Evolutionary conservation across 2,888 invertebrate genomes (phyloP).

Genomic region (Lamproptera curius): DNA sequence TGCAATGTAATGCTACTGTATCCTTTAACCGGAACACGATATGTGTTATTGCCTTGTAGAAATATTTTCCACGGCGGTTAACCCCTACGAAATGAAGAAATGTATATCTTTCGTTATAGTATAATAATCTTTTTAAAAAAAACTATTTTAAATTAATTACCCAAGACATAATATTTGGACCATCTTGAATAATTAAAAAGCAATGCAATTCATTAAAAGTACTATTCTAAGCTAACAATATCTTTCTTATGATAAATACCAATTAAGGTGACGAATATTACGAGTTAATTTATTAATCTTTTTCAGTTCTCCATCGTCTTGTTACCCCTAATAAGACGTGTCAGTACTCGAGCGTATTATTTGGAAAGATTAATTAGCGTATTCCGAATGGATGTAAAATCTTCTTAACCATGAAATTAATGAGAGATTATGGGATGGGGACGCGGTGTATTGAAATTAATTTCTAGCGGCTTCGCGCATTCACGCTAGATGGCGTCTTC

Average conservation of each 20-base stretch:
- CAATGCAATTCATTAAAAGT: too few relatives aligned
- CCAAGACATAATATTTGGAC: background rate
- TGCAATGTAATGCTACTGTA: too few relatives aligned
- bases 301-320: background rate
- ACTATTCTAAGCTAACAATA: too few relatives aligned
- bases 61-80: too few relatives aligned
- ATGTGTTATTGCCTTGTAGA: too few relatives aligned
- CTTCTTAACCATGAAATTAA: conserved; percentile 5
- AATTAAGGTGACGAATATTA: too few relatives aligned
- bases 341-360: background rate
- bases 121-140: too few relatives aligned
- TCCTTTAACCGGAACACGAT: too few relatives aligned
- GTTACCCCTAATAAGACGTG: conserved; percentile 1
- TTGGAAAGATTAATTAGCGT: conserved; percentile 1
- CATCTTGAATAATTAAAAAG: too few relatives aligned
- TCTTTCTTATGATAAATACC: too few relatives aligned
- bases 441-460: conserved; percentile 3
- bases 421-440: conserved; percentile 8
- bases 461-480: background rate
- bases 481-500: background rate
- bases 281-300: conserved; percentile 4
- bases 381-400: background rate
- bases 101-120: too few relatives aligned
- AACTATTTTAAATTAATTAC: background rate
- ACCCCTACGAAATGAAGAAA: too few relatives aligned